Percentiles rank a stretch among this genome's conserved stretches.
phyloP scores from a whole-genome alignment of 2,113 vertebrate species.

The Alosa alosa region DNA sequence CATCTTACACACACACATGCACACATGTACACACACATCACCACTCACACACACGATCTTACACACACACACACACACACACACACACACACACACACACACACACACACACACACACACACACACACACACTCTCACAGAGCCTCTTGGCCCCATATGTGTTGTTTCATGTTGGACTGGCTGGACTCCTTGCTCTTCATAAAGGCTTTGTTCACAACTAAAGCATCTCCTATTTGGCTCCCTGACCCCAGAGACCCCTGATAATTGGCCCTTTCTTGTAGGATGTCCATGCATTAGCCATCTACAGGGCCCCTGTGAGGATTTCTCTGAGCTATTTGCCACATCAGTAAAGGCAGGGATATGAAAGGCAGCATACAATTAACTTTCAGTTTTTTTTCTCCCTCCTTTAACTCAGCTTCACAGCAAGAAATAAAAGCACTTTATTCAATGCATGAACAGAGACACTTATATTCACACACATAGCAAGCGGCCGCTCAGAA shows the following conservation, averaged over 20 bases:
- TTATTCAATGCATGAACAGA: not conserved
- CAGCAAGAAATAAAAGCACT: not conserved
- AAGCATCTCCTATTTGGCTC: slow-evolving; percentile 11
- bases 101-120: not conserved
- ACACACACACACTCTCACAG: no score
- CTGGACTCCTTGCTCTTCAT: not conserved
- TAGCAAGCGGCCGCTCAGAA: no score
- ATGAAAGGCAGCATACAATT: slow-evolving; percentile 20
- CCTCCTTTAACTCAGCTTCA: not conserved
- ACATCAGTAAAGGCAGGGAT: slow-evolving; percentile 19
- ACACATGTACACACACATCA: no score
- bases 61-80: no score
- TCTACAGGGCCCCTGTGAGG: slow-evolving; percentile 21
- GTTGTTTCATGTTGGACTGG: no score
- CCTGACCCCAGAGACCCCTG: slow-evolving; percentile 29
- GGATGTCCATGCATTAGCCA: slow-evolving; percentile 16
- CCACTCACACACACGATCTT: not conserved
- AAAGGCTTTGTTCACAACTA: slow-evolving; percentile 28
- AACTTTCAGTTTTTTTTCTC: not conserved
- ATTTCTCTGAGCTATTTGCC: slow-evolving; percentile 26
- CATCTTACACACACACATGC: no score
- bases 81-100: not conserved
- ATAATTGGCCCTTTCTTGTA: slow-evolving; percentile 37
- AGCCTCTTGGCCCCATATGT: no score
- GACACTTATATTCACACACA: slow-evolving; percentile 17